Evolutionary conservation across 2,797 vertebrate species (phyloP).

Genomic region (Dallia pectoralis): DNA sequence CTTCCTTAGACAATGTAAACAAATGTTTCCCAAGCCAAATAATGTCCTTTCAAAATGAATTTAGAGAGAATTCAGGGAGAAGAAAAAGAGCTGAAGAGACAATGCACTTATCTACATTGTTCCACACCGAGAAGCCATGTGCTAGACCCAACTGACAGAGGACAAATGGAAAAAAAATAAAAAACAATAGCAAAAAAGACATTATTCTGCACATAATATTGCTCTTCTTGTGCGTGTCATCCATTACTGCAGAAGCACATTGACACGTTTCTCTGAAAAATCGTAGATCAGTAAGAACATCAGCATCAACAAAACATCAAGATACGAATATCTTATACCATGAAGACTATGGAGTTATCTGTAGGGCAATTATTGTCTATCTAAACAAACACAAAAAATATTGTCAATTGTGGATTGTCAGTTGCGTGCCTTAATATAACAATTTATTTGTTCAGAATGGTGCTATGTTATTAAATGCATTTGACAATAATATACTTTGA

Average conservation of each 20-base stretch:
- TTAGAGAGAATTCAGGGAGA: neutral
- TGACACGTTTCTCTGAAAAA: no score
- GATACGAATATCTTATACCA: neutral
- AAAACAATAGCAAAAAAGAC: neutral
- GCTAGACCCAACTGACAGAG: neutral
- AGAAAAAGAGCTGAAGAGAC: neutral
- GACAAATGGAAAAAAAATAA: neutral
- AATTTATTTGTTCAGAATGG: no score
- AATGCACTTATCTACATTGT: neutral
- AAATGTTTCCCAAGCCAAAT: no score
- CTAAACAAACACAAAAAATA: neutral
- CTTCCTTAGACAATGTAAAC: no score
- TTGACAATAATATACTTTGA: no score
- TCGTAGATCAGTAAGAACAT: neutral
- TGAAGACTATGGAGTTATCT: neutral
- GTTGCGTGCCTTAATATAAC: no score
- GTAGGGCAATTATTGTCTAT: neutral
- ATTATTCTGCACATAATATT: no score
- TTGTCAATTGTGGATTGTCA: no score
- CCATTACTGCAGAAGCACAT: no score
- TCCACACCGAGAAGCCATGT: neutral
- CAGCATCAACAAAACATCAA: neutral
- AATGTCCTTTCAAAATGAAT: no score
- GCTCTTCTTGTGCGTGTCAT: no score
- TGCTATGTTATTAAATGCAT: no score